Conservation (phyloP, 2,797 vertebrate species). For the Graptemys geographica region DNA sequence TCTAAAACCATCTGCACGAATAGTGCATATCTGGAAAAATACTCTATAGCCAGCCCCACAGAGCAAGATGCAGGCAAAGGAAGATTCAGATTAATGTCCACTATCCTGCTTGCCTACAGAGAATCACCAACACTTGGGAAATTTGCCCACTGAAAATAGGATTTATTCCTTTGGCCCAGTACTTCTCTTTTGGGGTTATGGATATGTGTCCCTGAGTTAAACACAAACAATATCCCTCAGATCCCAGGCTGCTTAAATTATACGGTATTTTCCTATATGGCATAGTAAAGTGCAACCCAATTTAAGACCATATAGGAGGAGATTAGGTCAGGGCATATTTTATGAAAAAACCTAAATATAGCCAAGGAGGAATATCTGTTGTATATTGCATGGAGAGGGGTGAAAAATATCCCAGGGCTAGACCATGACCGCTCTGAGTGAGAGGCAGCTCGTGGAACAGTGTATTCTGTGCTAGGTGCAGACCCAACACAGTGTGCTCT, state of each 20-base stretch:
- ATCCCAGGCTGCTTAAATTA: background rate
- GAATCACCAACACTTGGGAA: background rate
- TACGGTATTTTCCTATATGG: background rate
- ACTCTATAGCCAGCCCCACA: rapidly evolving
- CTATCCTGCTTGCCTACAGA: background rate
- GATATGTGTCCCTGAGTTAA: background rate
- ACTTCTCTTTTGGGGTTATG: background rate
- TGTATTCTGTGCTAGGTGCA: background rate
- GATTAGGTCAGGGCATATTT: background rate
- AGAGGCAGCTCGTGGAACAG: rapidly evolving
- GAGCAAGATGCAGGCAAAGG: background rate
- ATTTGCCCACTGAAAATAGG: background rate
- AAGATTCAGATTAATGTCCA: background rate
- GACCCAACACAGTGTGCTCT: background rate
- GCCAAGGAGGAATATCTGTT: rapidly evolving
- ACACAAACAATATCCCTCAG: background rate
- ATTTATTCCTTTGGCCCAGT: background rate
- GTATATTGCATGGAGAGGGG: background rate
- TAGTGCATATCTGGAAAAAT: background rate
- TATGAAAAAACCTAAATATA: background rate
- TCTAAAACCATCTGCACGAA: background rate
- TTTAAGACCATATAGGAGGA: background rate
- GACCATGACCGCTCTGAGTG: rapidly evolving
- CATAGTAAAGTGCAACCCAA: background rate
- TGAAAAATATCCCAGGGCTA: background rate